phyloP scores from a whole-genome alignment of 2,113 vertebrate genomes.

The Motacilla alba region DNA sequence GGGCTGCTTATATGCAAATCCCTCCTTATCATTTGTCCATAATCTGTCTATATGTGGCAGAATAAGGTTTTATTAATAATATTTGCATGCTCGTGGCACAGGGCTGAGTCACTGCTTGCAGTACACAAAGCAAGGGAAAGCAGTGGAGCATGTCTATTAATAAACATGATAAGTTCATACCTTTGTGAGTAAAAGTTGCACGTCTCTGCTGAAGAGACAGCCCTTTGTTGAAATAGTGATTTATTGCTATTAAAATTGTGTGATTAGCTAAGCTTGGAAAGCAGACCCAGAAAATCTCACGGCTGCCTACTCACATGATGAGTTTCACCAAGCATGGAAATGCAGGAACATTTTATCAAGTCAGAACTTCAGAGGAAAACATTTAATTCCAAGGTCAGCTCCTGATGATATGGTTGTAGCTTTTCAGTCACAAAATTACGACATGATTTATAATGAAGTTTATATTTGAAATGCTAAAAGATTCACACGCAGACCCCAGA shows the following conservation, averaged over 20 bases:
- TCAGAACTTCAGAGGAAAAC: background rate
- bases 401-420: background rate
- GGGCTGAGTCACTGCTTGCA: background rate
- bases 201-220: background rate
- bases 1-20: conserved; percentile 6
- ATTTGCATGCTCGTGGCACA: background rate
- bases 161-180: conserved; percentile 19
- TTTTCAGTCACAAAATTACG: background rate
- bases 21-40: background rate
- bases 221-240: conserved; percentile 33
- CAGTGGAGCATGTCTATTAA: conserved; percentile 17
- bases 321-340: conserved; percentile 26
- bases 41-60: conserved; percentile 45
- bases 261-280: conserved; percentile 40
- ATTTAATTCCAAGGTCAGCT: conserved; percentile 15
- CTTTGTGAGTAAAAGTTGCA: conserved; percentile 21
- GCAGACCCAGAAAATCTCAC: conserved; percentile 40
- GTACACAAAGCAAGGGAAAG: conserved; percentile 9
- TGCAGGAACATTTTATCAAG: background rate
- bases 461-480: background rate
- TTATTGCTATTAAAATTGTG: conserved; percentile 43
- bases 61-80: conserved; percentile 36
- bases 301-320: conserved; percentile 13
- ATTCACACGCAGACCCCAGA: background rate
- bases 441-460: background rate